Percentiles rank a stretch among this genome's conserved stretches.
Conservation (phyloP, 2,888 invertebrate genomes). For the Ceratothoa steindachneri region DNA sequence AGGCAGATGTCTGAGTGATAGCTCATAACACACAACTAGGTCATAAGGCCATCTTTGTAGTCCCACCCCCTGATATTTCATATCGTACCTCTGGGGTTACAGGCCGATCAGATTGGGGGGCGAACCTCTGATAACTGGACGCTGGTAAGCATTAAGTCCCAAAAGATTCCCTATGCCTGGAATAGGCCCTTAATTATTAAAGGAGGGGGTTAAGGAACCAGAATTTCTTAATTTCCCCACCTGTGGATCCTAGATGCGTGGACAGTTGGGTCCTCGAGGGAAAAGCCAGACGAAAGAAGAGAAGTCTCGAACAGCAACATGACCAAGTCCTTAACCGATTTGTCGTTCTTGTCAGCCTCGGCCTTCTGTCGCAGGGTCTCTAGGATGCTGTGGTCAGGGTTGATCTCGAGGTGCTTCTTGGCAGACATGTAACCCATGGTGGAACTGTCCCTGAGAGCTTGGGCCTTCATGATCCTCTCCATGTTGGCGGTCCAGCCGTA, state of each 20-base stretch:
- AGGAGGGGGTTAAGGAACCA: no score
- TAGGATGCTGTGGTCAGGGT: conserved; percentile 90
- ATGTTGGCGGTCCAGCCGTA: conserved; percentile 99
- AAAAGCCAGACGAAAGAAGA: conserved; percentile 91
- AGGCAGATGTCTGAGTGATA: no score
- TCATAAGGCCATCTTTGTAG: no score
- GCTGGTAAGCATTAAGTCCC: no score
- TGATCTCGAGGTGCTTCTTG: conserved; percentile 97
- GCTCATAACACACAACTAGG: no score
- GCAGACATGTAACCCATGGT: conserved; percentile 99
- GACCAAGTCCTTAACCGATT: conserved; percentile 95
- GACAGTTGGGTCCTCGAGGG: conserved; percentile 84
- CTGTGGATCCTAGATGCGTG: conserved; percentile 90
- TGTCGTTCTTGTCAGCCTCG: conserved; percentile 95
- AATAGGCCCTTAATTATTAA: no score
- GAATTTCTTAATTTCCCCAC: no score
- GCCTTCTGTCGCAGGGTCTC: conserved; percentile 86
- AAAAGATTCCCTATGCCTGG: no score
- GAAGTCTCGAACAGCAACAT: conserved; percentile 94
- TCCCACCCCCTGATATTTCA: no score
- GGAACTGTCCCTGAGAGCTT: conserved; percentile 92
- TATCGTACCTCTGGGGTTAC: no score
- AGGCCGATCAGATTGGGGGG: no score
- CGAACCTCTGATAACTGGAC: no score
- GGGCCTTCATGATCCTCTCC: conserved; percentile 99